Conservation (phyloP, 2,113 vertebrate species). For the Paedocypris sp. region DNA sequence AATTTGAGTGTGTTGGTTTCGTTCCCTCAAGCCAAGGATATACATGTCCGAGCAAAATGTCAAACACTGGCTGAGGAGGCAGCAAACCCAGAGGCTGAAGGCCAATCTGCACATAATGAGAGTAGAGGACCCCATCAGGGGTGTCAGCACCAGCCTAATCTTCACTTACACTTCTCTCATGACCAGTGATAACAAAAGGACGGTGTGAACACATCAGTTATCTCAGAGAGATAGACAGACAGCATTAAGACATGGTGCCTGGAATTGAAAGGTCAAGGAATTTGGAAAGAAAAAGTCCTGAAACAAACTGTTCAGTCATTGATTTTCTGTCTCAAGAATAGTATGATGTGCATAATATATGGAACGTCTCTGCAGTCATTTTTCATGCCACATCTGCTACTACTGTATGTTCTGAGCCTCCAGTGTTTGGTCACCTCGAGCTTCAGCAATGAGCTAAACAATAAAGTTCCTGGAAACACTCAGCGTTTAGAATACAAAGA, state of each 20-base stretch:
- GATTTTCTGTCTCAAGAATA: no score
- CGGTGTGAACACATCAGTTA: slow-evolving; percentile 10
- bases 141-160: slow-evolving; percentile 7
- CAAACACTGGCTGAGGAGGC: slow-evolving; percentile 29
- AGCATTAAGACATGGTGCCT: slow-evolving; percentile 4
- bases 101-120: slow-evolving; percentile 30
- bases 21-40: slow-evolving; percentile 27
- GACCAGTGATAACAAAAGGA: slow-evolving; percentile 26
- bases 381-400: neutral
- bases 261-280: slow-evolving; percentile 22
- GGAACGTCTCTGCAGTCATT: no score
- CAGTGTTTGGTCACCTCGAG: neutral
- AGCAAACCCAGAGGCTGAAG: slow-evolving; percentile 17
- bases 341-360: no score
- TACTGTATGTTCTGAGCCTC: neutral
- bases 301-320: no score
- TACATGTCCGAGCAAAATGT: slow-evolving; percentile 37
- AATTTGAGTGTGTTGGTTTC: slow-evolving; percentile 29
- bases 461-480: neutral
- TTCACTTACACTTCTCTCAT: slow-evolving; percentile 6
- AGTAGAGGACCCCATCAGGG: slow-evolving; percentile 19
- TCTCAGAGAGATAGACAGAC: neutral
- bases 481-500: no score
- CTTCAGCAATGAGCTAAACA: neutral
- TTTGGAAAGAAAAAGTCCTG: no score